Evolutionary conservation across 1,140 invertebrate species (phyloP).

Genomic region (Aporrectodea caliginosa): DNA sequence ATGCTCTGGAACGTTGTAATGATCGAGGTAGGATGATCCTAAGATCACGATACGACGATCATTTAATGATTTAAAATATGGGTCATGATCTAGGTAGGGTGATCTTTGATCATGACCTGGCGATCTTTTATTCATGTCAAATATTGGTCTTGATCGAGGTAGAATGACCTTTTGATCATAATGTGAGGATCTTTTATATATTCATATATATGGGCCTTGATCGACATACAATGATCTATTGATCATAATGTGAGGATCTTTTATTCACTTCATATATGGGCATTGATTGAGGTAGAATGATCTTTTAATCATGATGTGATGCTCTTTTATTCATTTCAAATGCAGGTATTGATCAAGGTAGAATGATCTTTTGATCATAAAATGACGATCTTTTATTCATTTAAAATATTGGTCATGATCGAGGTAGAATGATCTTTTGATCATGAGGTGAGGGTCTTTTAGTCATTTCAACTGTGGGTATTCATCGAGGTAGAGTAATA

Average conservation of each 20-base stretch:
- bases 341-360: too few relatives aligned
- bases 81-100: not conserved
- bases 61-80: not conserved
- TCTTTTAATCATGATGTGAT: not conserved
- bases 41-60: not conserved
- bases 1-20: not conserved
- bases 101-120: too few relatives aligned
- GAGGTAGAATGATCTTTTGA: too few relatives aligned
- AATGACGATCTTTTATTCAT: too few relatives aligned
- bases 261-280: not conserved
- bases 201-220: not conserved
- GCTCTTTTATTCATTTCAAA: too few relatives aligned
- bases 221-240: not conserved
- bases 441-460: too few relatives aligned
- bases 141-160: not conserved
- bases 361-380: too few relatives aligned
- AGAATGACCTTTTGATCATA: not conserved
- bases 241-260: not conserved
- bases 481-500: too few relatives aligned
- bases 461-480: too few relatives aligned
- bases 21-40: not conserved
- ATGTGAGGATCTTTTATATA: not conserved
- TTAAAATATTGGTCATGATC: too few relatives aligned
- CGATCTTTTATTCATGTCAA: not conserved
- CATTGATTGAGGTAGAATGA: not conserved